A percentile compares a stretch with the other conserved stretches of the same genome.
Evolutionary conservation across 53 echinoderm and acorn worm genomes (phyloP).

Genomic region (Patiria pectinifera): DNA sequence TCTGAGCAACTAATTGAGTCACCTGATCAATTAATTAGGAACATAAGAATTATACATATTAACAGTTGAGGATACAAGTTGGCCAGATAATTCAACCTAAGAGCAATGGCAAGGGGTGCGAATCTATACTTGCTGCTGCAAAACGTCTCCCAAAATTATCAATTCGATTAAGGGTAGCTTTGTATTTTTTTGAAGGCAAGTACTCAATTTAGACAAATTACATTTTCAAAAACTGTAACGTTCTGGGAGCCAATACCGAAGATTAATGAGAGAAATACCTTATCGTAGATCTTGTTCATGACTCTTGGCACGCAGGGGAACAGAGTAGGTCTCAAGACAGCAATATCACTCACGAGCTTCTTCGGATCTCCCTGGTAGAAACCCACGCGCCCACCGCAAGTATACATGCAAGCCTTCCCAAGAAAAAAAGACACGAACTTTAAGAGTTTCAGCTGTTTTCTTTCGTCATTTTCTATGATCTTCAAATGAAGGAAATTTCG

Average conservation of each 20-base stretch:
- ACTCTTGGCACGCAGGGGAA: slow-evolving; percentile 85
- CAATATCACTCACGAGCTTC: slow-evolving; percentile 75
- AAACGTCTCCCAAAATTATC: too few relatives aligned
- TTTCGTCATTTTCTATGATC: background rate
- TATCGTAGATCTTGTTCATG: slow-evolving; percentile 93
- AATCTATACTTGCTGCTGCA: too few relatives aligned
- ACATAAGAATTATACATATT: background rate
- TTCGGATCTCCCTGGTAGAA: slow-evolving; percentile 85
- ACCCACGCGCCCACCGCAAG: slow-evolving; percentile 79
- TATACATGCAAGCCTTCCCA: slow-evolving; percentile 53
- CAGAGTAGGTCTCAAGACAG: slow-evolving; percentile 74
- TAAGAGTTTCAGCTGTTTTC: background rate
- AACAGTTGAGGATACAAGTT: background rate
- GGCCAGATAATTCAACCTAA: background rate
- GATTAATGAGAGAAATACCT: slow-evolving; percentile 57
- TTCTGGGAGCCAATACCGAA: too few relatives aligned
- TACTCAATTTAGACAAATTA: too few relatives aligned
- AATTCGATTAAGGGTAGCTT: too few relatives aligned
- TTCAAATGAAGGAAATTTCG: background rate
- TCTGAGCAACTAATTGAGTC: slow-evolving; percentile 54
- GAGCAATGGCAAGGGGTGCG: background rate
- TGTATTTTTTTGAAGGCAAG: too few relatives aligned
- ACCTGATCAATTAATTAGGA: slow-evolving; percentile 42
- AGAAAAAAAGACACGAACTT: background rate
- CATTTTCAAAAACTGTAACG: too few relatives aligned